These are phyloP conservation scores for Synergus itoensis DNA, from an alignment of 2,888 invertebrate species.

Conservation along the genomic window DNA sequence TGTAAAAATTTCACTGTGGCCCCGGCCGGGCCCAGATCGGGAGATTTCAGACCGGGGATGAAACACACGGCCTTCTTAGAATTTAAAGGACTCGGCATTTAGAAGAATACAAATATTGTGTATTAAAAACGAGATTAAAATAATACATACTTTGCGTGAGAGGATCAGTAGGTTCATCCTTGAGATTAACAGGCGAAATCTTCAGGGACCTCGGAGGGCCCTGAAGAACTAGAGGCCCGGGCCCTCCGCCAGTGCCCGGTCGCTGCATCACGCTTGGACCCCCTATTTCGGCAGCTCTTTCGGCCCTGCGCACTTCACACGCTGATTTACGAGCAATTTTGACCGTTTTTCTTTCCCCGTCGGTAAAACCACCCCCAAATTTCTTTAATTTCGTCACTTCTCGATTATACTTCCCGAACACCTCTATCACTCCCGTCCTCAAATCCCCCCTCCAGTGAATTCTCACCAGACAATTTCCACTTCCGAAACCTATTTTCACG, in stretches of 20 bases:
- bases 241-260: conserved; percentile 72
- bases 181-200: conserved; percentile 74
- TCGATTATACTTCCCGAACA: conserved; percentile 3
- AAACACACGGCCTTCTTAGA: no score
- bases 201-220: conserved; percentile 76
- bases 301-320: conserved; percentile 68
- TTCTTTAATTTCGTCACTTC: conserved; percentile 12
- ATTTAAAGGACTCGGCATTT: not conserved
- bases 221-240: conserved; percentile 73
- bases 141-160: conserved; percentile 73
- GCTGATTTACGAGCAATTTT: conserved; percentile 73
- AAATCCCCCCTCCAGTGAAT: not conserved
- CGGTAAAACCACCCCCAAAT: conserved; percentile 27
- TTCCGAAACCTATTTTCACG: not conserved
- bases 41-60: no score
- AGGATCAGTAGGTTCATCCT: conserved; percentile 73
- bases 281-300: conserved; percentile 69
- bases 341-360: conserved; percentile 57
- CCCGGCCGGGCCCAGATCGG: no score
- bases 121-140: not conserved
- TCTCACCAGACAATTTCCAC: conserved; percentile 27
- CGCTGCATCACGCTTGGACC: conserved; percentile 71
- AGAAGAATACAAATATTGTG: not conserved
- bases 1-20: no score
- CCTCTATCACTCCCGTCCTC: conserved; percentile 5